phyloP scores from a whole-genome alignment of 2,797 vertebrate species.

The Peromyscus aztecus region DNA sequence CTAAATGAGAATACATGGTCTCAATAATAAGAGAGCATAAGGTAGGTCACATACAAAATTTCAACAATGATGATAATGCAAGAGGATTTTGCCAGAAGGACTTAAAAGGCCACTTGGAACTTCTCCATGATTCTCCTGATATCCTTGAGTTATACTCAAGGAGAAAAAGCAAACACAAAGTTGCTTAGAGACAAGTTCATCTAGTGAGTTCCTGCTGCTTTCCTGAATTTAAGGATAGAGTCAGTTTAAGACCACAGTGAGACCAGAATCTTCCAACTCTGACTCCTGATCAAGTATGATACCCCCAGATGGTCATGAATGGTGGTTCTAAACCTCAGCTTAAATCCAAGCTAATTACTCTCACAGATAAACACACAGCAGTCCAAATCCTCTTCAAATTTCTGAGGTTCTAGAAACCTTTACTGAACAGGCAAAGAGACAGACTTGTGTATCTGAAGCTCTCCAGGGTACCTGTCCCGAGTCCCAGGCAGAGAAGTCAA shows the following conservation, averaged over 20 bases:
- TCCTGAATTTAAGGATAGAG: conserved; percentile 28
- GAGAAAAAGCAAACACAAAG: background rate
- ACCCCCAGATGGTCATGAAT: background rate
- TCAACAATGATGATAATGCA: rapidly evolving
- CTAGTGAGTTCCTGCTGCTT: background rate
- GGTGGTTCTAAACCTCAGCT: background rate
- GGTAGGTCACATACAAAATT: background rate
- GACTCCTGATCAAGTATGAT: conserved; percentile 2
- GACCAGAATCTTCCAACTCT: background rate
- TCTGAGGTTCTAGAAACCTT: conserved; percentile 52
- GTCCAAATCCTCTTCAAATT: conserved; percentile 31
- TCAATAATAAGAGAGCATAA: background rate
- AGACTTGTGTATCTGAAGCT: conserved; percentile 50
- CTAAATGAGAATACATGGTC: background rate
- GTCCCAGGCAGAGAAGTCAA: conserved; percentile 4
- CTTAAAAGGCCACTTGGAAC: background rate
- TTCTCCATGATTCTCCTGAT: background rate
- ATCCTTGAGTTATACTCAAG: background rate
- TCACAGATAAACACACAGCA: conserved; percentile 45
- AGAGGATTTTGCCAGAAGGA: background rate
- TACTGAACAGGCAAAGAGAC: conserved; percentile 40
- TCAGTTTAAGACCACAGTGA: background rate
- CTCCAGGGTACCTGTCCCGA: conserved; percentile 1
- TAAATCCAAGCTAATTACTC: conserved; percentile 39
- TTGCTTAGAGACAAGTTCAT: background rate